A percentile compares a stretch with the other conserved stretches of the same genome.
phyloP scores from a whole-genome alignment of 2,888 invertebrate genomes.

The Drosophila merina region DNA sequence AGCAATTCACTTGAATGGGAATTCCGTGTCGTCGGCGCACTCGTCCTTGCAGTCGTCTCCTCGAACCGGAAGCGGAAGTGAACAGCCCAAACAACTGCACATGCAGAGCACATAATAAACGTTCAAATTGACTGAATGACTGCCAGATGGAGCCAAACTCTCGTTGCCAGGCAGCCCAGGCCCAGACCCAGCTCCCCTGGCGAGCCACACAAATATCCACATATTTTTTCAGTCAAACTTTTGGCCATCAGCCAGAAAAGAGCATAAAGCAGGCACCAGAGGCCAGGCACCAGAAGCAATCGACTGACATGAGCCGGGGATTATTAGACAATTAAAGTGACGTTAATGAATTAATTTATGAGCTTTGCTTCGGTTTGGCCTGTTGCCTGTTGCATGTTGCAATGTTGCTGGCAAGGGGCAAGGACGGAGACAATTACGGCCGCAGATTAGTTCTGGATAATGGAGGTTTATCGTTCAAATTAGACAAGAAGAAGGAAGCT shows the following conservation, averaged over 20 bases:
- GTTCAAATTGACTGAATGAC: slow-evolving; percentile 63
- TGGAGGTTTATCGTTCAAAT: slow-evolving; percentile 25
- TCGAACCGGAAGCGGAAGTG: slow-evolving; percentile 71
- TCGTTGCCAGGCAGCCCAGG: slow-evolving; percentile 16
- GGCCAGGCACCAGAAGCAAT: slow-evolving; percentile 3
- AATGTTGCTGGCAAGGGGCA: slow-evolving; percentile 8
- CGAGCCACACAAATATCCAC: slow-evolving; percentile 14
- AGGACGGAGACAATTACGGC: slow-evolving; percentile 48
- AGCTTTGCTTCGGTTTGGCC: slow-evolving; percentile 59
- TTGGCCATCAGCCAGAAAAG: slow-evolving; percentile 30
- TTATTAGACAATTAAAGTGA: slow-evolving; percentile 75
- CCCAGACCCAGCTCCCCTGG: slow-evolving; percentile 16
- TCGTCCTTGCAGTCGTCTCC: slow-evolving; percentile 63
- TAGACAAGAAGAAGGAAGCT: background rate
- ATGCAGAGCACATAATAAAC: slow-evolving; percentile 71
- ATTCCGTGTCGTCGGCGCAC: slow-evolving; percentile 68
- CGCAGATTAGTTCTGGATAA: slow-evolving; percentile 40
- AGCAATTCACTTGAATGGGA: slow-evolving; percentile 81
- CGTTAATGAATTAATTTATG: slow-evolving; percentile 78
- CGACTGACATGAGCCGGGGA: slow-evolving; percentile 38
- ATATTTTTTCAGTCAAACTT: slow-evolving; percentile 12
- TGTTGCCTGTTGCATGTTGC: slow-evolving; percentile 17
- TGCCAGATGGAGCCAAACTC: slow-evolving; percentile 33
- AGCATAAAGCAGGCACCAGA: slow-evolving; percentile 2
- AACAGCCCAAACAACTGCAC: slow-evolving; percentile 73